These are phyloP conservation scores for Steinernema khuongi DNA, from an alignment of 1,140 invertebrate genomes.

Conservation along the genomic window DNA sequence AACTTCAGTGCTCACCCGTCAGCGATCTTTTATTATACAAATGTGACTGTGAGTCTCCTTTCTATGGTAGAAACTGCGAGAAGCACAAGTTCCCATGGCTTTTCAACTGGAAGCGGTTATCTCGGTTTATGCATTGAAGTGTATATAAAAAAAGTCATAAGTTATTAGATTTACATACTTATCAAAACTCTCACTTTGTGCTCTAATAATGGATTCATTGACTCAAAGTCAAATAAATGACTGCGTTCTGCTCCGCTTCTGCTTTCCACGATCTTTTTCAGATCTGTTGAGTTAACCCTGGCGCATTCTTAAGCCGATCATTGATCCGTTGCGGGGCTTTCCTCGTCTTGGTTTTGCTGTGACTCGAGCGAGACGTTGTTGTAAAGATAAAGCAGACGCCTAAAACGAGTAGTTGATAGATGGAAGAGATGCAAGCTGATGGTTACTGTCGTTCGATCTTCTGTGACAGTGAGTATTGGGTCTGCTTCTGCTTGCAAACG, in stretches of 20 bases:
- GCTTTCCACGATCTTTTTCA: neutral
- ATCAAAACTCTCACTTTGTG: neutral
- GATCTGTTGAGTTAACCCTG: neutral
- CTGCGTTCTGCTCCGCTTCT: neutral
- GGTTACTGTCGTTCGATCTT: neutral
- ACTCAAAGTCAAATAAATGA: slow-evolving; percentile 3
- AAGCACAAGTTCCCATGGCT: slow-evolving; percentile 10
- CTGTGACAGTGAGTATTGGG: neutral
- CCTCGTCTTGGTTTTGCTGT: neutral
- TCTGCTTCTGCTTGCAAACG: neutral
- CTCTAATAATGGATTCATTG: neutral
- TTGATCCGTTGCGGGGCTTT: neutral
- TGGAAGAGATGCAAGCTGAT: neutral
- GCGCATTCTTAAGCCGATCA: neutral
- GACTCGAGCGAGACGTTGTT: neutral
- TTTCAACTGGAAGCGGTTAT: slow-evolving; percentile 5
- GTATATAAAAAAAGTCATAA: neutral
- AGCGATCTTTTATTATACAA: neutral
- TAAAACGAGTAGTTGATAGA: neutral
- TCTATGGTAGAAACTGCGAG: neutral
- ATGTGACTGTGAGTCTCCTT: neutral
- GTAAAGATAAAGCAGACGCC: neutral
- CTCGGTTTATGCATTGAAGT: neutral
- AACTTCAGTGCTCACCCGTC: neutral
- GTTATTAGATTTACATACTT: neutral